phyloP scores from a whole-genome alignment of 2,888 invertebrate genomes.

The Cerceris rybyensis region DNA sequence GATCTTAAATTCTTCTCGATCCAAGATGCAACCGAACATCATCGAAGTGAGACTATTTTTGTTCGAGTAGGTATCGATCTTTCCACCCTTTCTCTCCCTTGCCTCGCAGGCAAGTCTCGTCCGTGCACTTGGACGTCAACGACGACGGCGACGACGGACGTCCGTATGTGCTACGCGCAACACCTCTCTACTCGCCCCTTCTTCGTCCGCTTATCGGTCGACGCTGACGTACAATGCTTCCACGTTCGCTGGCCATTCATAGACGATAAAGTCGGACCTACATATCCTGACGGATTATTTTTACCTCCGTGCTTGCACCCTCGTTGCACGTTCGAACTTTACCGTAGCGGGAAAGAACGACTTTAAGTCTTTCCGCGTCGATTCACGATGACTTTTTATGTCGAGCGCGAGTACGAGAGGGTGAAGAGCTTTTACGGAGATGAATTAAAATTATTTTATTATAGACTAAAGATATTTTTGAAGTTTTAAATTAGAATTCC shows the following conservation, averaged over 20 bases:
- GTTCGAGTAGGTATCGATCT: slow-evolving; percentile 49
- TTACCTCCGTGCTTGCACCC: slow-evolving; percentile 29
- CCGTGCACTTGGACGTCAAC: slow-evolving; percentile 67
- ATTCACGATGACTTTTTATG: not conserved
- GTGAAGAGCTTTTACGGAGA: no score
- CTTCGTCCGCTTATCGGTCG: slow-evolving; percentile 60
- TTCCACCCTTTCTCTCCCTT: slow-evolving; percentile 38
- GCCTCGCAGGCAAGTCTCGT: slow-evolving; percentile 44
- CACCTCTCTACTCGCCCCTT: slow-evolving; percentile 26
- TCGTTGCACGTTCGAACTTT: not conserved
- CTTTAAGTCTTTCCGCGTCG: no score
- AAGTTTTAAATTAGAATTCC: no score
- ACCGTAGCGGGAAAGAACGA: no score
- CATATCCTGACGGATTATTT: slow-evolving; percentile 51
- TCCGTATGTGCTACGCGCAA: slow-evolving; percentile 38
- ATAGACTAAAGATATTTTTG: no score
- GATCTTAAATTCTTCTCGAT: slow-evolving; percentile 3
- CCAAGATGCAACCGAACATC: slow-evolving; percentile 43
- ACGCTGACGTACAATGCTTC: slow-evolving; percentile 64
- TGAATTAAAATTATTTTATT: no score
- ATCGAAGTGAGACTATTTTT: slow-evolving; percentile 45
- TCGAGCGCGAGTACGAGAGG: not conserved
- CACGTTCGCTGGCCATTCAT: slow-evolving; percentile 64
- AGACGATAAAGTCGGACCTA: slow-evolving; percentile 62
- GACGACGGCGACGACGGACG: not conserved